Evolutionary conservation across 2,797 vertebrate species (phyloP).

Genomic region (Zenarchopterus dispar): DNA sequence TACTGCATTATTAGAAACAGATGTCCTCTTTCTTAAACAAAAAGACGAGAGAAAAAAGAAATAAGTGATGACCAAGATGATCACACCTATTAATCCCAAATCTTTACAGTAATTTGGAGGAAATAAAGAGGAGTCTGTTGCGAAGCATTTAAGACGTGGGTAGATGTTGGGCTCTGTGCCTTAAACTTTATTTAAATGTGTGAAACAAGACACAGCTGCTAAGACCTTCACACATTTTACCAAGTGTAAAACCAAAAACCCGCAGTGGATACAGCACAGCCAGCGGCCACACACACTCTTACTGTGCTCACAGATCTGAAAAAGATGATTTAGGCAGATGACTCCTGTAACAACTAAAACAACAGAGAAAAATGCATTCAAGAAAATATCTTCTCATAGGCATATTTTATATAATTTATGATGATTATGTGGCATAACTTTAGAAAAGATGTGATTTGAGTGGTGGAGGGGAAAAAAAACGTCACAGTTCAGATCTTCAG

Average conservation of each 20-base stretch:
- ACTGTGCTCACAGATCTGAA: no score
- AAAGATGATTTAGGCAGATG: no score
- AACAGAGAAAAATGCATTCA: no score
- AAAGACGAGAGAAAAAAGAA: not conserved
- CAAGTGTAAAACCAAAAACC: conserved; percentile 52
- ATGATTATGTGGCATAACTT: no score
- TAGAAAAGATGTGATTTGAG: no score
- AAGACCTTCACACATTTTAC: conserved; percentile 45
- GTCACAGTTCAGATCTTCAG: no score
- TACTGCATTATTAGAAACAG: conserved; percentile 28
- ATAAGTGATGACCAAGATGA: conserved; percentile 18
- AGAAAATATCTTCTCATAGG: no score
- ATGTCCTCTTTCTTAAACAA: conserved; percentile 20
- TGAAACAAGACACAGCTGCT: conserved; percentile 37
- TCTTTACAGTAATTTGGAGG: not conserved
- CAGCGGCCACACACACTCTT: no score
- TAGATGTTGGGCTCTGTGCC: conserved; percentile 11
- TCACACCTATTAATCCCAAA: conserved; percentile 7
- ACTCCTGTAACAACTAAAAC: no score
- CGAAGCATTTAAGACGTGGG: conserved; percentile 7
- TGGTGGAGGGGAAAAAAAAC: no score
- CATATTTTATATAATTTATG: no score
- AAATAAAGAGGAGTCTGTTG: conserved; percentile 3
- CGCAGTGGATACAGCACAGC: conserved; percentile 5
- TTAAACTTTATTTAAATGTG: conserved; percentile 43